phyloP scores from a whole-genome alignment of 1,140 invertebrate species.

The Sitobion miscanthi region DNA sequence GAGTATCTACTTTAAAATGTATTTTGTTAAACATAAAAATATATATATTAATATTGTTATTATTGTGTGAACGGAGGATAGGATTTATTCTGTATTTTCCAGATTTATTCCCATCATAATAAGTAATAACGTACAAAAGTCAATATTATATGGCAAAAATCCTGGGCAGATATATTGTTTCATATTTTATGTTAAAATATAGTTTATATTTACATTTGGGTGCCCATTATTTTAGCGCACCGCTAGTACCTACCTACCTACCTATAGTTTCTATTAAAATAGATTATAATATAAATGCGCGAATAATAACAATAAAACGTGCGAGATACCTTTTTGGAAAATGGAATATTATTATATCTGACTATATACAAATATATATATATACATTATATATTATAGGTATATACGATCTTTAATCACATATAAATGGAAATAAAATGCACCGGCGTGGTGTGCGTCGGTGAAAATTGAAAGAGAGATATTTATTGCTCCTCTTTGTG shows the following conservation, averaged over 20 bases:
- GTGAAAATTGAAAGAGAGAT: conserved; percentile 1
- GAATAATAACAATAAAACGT: conserved; percentile 23
- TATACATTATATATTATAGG: no score
- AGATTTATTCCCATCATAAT: background rate
- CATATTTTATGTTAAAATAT: conserved; percentile 7
- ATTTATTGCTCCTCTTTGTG: conserved; percentile 32
- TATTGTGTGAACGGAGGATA: background rate
- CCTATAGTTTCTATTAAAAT: background rate
- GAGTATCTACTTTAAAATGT: background rate
- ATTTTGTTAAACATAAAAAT: background rate
- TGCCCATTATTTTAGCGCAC: background rate
- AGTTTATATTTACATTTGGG: background rate
- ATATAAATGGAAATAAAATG: conserved; percentile 23
- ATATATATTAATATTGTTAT: background rate
- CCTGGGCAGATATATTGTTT: background rate
- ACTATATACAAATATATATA: background rate
- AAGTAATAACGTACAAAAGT: background rate
- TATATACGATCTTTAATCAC: conserved; percentile 14
- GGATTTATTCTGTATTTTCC: background rate
- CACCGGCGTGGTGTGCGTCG: background rate
- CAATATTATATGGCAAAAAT: background rate
- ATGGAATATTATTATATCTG: conserved; percentile 19
- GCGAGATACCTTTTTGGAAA: background rate
- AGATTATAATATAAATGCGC: background rate
- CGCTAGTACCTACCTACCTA: background rate